phyloP scores from a whole-genome alignment of 2,113 vertebrate species.

The Thymallus thymallus region DNA sequence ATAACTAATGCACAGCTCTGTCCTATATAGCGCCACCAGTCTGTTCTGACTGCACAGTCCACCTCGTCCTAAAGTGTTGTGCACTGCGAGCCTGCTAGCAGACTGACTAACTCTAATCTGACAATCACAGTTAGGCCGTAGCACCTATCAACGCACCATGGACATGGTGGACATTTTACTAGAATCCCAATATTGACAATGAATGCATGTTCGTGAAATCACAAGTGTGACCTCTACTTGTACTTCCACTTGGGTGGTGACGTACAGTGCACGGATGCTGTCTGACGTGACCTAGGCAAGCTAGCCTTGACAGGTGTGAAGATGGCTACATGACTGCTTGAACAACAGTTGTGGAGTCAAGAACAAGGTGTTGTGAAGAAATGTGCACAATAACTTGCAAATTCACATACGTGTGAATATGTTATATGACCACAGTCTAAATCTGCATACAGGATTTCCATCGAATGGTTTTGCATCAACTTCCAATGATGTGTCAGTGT shows the following conservation, averaged over 20 bases:
- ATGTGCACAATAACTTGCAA: neutral
- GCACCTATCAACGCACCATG: conserved; percentile 46
- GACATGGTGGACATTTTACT: conserved; percentile 45
- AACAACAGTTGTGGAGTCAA: neutral
- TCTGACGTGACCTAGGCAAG: neutral
- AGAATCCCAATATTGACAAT: neutral
- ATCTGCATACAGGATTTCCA: neutral
- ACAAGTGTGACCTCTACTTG: neutral
- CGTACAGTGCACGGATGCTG: neutral
- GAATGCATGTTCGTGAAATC: neutral
- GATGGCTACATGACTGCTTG: neutral
- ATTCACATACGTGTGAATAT: neutral
- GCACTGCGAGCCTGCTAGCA: neutral
- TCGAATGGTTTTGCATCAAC: neutral
- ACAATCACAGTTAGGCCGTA: conserved; percentile 19
- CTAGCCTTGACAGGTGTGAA: neutral
- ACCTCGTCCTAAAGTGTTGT: neutral
- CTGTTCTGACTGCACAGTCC: neutral
- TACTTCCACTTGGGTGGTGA: no score
- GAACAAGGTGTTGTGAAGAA: neutral
- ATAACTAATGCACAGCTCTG: neutral
- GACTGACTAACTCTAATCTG: neutral
- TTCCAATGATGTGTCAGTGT: neutral
- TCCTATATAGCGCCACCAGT: neutral
- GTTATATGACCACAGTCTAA: neutral